Evolutionary conservation across 1,140 invertebrate species (phyloP), one percentile per base, ranked within the genome.

Genomic region (Apocrypta bakeri): DNA sequence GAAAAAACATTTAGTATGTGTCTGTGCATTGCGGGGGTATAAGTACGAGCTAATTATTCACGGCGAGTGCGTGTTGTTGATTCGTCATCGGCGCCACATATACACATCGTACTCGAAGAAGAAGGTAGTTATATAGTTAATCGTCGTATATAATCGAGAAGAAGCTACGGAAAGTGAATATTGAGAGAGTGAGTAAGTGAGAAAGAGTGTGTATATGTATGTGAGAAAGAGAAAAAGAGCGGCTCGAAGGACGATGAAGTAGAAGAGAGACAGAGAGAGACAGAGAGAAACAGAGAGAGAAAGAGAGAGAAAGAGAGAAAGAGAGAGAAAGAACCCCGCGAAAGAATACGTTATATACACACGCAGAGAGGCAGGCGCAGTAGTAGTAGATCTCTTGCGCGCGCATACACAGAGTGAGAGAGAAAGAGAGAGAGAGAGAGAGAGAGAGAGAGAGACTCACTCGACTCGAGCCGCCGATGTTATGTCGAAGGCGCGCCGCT

Each of bases 31-130:
- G 48, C 1, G 21, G 7, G 21, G 21, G 17, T n/a, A 14, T 12
- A 14, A 12, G 11, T 7, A 12, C 14, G 17, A 17, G 48, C 48
- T 56, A n/a, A 56, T 56, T 56, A 56, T 29, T 66, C 71, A 69
- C 71, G 81, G 78, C 81, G 87, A 85, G 85, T 85, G 84, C 84
- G 84, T 81, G 84, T 88, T 84, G 85, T 88, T 90, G 88, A 89
- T 82, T 82, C 80, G 86, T 89, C 90, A 90, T 89, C 88, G 87
- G 86, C 85, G 86, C 74, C 21, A 81, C 75, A 75, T 76, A 81
- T 63, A 78, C 76, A 48, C 79, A 63, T 61, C 75, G 79, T 24
- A 21, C 17, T 14, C n/a, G n/a, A n/a, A 29, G 0, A 24, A 31
- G 72, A n/a, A 33, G 37, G 48, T 27, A 68, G 33, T 17, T 11